These are phyloP conservation scores for Sinella curviseta DNA, from an alignment of 1,140 invertebrate genomes.

Conservation along the genomic window DNA sequence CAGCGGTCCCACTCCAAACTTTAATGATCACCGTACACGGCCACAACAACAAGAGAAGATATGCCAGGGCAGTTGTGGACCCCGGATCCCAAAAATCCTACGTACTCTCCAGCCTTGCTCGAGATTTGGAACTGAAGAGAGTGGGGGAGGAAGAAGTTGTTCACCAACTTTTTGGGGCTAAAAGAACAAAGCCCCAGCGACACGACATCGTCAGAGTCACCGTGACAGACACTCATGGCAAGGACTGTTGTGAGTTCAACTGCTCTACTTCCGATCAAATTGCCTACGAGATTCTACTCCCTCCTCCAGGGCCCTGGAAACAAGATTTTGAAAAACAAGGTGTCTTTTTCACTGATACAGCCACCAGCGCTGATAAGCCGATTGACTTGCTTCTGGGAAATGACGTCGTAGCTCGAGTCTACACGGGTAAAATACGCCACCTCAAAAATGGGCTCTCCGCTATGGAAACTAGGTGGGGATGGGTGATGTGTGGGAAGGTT, in stretches of 20 bases:
- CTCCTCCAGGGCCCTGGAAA: neutral
- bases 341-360: neutral
- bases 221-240: neutral
- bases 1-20: neutral
- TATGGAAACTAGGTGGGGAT: neutral
- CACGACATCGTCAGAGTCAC: neutral
- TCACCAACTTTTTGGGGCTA: neutral
- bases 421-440: neutral
- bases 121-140: neutral
- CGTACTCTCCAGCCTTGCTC: neutral
- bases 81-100: neutral
- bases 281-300: neutral
- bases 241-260: neutral
- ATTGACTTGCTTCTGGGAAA: neutral
- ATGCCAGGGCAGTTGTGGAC: neutral
- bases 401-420: neutral
- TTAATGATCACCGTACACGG: neutral
- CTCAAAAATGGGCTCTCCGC: neutral
- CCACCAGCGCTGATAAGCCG: neutral
- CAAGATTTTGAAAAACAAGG: neutral
- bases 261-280: neutral
- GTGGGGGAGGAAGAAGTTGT: neutral
- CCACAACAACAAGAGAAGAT: neutral
- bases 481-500: neutral
- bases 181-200: neutral